Evolutionary conservation across 2,888 invertebrate species (phyloP), one percentile per base, ranked within the genome.

Genomic region (Pecten maximus): DNA sequence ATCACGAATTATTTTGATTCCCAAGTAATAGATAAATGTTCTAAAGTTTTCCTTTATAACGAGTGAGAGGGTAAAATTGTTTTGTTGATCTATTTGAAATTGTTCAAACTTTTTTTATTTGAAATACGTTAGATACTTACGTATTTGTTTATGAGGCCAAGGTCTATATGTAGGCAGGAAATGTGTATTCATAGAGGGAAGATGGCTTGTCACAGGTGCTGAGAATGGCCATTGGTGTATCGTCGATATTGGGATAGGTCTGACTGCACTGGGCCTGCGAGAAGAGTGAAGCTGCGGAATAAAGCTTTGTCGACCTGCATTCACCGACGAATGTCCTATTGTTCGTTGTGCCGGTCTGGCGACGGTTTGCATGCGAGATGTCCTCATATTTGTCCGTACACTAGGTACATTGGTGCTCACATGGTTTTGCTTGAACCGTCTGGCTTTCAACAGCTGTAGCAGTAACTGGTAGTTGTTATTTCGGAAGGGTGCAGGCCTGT

Each of bases 161-260:
- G 23, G 10, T 35, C 74, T 74, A 35, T 74, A 28, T 35, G 23
- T 74, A 0, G 74, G 74, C 74, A 74, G 74, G 15, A 74, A 35
- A 74, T 74, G 74, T 28, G 28, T 74, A 35, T 74, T 74, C 35
- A 74, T 74, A 1, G 35, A 28, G 10, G 74, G 28, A 35, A 23
- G 74, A 28, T 35, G 28, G 74, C 15, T 74, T 35, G 74, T 28
- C 6, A 28, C 16, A 74, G 74, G 28, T 0, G 74, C 74, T 35
- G 74, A 74, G 74, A 74, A 74, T 12, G 74, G 74, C 74, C 74
- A 74, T 16, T 74, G 74, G 35, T 74, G 74, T 35, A 74, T 35
- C 15, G 74, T 35, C 10, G 74, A 35, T 74, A 74, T 8, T 10
- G 74, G 35, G 15, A 74, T 74, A 35, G 74, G 74, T 74, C 74